Conservation (phyloP, 2,113 vertebrate genomes). For the Dendropsophus ebraccatus region DNA sequence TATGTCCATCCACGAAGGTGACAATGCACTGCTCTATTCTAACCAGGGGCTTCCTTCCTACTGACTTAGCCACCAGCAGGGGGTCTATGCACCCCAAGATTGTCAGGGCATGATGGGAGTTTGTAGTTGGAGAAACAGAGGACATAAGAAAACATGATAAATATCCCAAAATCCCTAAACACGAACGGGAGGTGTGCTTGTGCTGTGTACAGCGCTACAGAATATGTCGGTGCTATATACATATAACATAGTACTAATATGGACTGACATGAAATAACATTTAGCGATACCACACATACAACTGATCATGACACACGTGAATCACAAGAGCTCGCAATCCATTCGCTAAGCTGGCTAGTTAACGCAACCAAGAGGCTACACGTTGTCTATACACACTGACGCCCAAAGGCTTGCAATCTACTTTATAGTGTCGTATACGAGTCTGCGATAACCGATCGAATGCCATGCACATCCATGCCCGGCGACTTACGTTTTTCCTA, state of each 20-base stretch:
- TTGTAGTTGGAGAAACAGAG: too few species aligned
- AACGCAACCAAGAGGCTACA: not conserved
- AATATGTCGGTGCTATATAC: not conserved
- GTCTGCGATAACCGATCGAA: too few species aligned
- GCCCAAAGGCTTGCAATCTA: not conserved
- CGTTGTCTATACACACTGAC: too few species aligned
- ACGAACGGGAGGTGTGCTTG: too few species aligned
- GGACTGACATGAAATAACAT: not conserved
- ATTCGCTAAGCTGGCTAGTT: not conserved
- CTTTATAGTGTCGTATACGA: too few species aligned
- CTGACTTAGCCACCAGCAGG: too few species aligned
- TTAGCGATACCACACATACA: not conserved
- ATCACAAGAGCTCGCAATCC: not conserved
- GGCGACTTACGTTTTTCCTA: constrained; percentile 85
- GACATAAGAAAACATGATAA: not conserved
- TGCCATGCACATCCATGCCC: too few species aligned
- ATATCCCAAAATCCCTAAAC: not conserved
- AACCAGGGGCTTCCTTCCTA: too few species aligned
- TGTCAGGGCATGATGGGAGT: too few species aligned
- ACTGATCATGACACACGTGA: not conserved
- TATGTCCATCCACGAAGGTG: too few species aligned
- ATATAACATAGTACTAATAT: not conserved
- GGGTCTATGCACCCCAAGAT: too few species aligned
- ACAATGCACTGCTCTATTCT: too few species aligned
- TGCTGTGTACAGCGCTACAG: not conserved